These are phyloP conservation scores for Heliornis fulica DNA, from an alignment of 2,113 vertebrate genomes.

Conservation along the genomic window DNA sequence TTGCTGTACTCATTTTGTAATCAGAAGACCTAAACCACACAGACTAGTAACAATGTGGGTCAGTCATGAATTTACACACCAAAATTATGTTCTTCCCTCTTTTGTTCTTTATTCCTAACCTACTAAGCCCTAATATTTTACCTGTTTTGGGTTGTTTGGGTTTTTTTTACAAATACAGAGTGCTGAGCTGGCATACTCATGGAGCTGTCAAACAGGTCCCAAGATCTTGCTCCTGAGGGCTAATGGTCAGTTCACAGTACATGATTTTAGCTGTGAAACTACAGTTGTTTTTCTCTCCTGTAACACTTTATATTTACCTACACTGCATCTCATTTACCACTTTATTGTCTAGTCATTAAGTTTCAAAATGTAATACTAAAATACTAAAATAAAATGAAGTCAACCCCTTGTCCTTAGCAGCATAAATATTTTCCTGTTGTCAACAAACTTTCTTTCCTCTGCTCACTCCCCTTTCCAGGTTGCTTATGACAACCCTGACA, in stretches of 20 bases:
- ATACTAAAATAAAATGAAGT: background rate
- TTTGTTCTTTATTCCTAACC: background rate
- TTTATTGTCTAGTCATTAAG: background rate
- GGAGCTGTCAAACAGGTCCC: background rate
- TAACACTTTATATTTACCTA: background rate
- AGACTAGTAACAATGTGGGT: background rate
- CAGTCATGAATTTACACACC: background rate
- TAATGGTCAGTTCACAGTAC: background rate
- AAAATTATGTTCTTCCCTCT: background rate
- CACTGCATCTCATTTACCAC: background rate
- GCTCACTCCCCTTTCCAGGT: background rate
- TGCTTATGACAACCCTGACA: background rate
- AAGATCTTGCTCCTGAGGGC: background rate
- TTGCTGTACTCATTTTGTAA: background rate
- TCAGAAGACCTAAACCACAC: background rate
- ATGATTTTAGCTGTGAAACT: background rate
- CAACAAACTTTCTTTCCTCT: background rate
- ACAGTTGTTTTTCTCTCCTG: background rate
- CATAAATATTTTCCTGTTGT: background rate
- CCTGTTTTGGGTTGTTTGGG: too few relatives aligned
- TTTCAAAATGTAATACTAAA: background rate
- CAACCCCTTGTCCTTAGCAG: background rate
- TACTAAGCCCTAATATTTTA: background rate
- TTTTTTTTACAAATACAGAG: background rate
- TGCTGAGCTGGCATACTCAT: background rate